Evolutionary conservation across 2,113 vertebrate genomes (phyloP).

Genomic region (Pleuronectes platessa): DNA sequence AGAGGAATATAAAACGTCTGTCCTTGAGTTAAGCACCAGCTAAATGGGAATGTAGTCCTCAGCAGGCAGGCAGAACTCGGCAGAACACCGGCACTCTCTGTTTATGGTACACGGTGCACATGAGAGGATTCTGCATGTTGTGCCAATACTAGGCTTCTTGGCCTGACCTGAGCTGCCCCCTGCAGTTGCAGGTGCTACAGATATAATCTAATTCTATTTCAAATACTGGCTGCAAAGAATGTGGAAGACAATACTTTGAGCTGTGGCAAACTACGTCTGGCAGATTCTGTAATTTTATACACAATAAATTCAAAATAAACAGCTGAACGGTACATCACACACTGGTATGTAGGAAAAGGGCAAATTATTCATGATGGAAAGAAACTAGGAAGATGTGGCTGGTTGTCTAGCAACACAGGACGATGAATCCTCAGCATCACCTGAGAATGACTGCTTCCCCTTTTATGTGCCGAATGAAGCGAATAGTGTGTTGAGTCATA

Average conservation of each 20-base stretch:
- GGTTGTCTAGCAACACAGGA: neutral
- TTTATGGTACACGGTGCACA: neutral
- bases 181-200: neutral
- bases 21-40: neutral
- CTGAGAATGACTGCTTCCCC: neutral
- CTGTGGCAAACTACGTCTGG: neutral
- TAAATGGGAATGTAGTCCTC: neutral
- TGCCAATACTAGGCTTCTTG: neutral
- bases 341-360: neutral
- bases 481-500: slow-evolving; percentile 15
- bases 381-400: neutral
- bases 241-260: no score
- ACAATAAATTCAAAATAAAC: neutral
- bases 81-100: neutral
- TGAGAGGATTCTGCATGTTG: neutral
- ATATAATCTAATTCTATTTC: neutral
- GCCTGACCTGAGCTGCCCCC: neutral
- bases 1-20: neutral
- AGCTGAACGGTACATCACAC: neutral
- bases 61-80: neutral
- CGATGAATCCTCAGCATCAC: slow-evolving; percentile 30
- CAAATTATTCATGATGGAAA: neutral
- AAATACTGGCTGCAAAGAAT: neutral
- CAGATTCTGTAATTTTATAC: no score
- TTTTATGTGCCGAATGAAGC: neutral